phyloP scores from a whole-genome alignment of 2,888 invertebrate species.

The Chrysolina oricalcia region DNA sequence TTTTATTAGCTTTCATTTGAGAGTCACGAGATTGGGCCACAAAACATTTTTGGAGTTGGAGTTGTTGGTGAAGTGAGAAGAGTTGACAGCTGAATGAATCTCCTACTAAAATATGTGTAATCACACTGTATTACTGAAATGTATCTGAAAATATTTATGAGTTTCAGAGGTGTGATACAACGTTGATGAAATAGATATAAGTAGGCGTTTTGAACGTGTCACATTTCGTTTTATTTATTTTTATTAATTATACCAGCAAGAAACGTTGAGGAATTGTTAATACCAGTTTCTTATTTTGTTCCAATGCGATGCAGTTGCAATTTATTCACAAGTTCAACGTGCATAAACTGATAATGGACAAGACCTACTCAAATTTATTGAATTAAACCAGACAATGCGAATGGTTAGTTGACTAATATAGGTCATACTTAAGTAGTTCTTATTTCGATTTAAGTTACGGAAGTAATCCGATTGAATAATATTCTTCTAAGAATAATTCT shows the following conservation, averaged over 20 bases:
- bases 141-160: no score
- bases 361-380: conserved; percentile 29
- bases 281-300: not conserved
- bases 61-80: no score
- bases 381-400: conserved; percentile 21
- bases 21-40: no score
- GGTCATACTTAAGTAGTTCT: conserved; percentile 16
- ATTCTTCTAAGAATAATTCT: conserved; percentile 9
- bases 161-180: no score
- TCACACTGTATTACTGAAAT: no score
- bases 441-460: conserved; percentile 3
- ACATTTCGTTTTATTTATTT: not conserved
- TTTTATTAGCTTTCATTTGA: no score
- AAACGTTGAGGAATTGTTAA: no score
- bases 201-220: no score
- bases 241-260: not conserved
- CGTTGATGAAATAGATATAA: no score
- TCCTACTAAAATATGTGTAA: no score
- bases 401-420: conserved; percentile 13
- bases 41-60: no score
- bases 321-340: not conserved
- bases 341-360: conserved; percentile 10
- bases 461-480: conserved; percentile 14
- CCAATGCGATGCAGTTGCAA: not conserved
- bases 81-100: no score